Conservation (phyloP, 2,888 invertebrate genomes). For the Nesidiocoris tenuis region DNA sequence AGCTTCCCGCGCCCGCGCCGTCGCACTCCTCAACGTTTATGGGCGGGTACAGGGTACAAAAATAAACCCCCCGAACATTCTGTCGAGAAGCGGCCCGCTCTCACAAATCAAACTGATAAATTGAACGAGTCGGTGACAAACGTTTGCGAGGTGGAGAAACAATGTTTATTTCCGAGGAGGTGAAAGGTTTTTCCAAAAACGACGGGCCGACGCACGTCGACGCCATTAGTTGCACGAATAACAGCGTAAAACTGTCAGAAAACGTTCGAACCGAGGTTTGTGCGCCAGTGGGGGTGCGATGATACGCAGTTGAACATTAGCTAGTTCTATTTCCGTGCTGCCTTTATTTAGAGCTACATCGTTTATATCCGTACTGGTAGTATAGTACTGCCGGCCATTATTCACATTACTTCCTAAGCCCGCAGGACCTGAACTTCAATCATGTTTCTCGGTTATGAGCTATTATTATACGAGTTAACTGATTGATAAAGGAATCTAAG, state of each 20-base stretch:
- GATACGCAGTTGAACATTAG: neutral
- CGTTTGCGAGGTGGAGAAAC: conserved; percentile 9
- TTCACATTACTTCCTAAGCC: too few relatives aligned
- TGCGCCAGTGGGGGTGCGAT: too few relatives aligned
- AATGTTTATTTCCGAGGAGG: conserved; percentile 32
- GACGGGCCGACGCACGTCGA: conserved; percentile 13
- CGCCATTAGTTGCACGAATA: conserved; percentile 24
- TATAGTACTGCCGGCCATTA: too few relatives aligned
- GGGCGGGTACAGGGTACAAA: neutral
- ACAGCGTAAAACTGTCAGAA: conserved; percentile 29
- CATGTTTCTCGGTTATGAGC: too few relatives aligned
- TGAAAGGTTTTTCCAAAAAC: conserved; percentile 21
- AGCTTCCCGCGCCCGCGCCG: too few relatives aligned
- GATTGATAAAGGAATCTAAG: too few relatives aligned
- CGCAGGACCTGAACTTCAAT: too few relatives aligned
- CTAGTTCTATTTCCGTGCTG: neutral
- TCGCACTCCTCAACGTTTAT: neutral
- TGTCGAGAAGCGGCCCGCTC: neutral
- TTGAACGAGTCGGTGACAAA: conserved; percentile 15
- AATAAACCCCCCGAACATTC: neutral
- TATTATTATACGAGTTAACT: too few relatives aligned
- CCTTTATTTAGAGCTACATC: too few relatives aligned
- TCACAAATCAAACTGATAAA: conserved; percentile 19
- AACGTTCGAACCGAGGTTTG: neutral
- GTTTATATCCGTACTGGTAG: too few relatives aligned